Evolutionary conservation across 1,140 invertebrate genomes (phyloP).

Genomic region (Gonioctena quinquepunctata): DNA sequence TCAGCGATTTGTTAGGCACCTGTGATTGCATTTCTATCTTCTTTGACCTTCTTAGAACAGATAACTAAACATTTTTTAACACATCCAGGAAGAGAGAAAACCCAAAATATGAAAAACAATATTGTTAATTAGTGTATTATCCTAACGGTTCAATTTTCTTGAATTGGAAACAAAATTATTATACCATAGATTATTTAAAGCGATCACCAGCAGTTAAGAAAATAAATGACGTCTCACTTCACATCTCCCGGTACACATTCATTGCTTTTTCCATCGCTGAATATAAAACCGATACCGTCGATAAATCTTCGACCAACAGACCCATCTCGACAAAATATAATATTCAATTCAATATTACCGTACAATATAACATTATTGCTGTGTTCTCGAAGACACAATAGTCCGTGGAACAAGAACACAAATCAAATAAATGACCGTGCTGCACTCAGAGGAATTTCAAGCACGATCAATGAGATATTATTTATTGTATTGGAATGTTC

Average conservation of each 20-base stretch:
- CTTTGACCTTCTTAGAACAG: too few species aligned
- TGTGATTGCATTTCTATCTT: too few species aligned
- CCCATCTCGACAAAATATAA: slow-evolving; percentile 21
- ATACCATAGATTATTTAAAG: too few species aligned
- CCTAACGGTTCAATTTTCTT: too few species aligned
- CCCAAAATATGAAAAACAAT: too few species aligned
- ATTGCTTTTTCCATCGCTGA: not conserved
- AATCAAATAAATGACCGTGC: slow-evolving; percentile 42
- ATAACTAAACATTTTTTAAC: too few species aligned
- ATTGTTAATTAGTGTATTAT: too few species aligned
- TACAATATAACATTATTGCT: slow-evolving; percentile 39
- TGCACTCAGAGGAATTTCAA: slow-evolving; percentile 36
- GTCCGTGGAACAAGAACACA: slow-evolving; percentile 35
- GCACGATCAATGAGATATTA: slow-evolving; percentile 40
- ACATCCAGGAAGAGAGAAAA: too few species aligned
- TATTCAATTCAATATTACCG: slow-evolving; percentile 34
- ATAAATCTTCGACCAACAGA: slow-evolving; percentile 8
- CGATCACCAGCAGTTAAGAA: not conserved
- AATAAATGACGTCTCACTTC: not conserved
- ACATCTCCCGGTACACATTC: not conserved
- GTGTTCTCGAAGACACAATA: slow-evolving; percentile 38
- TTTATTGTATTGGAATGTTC: slow-evolving; percentile 41
- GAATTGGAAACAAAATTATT: too few species aligned
- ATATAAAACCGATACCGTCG: not conserved
- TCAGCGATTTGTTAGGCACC: too few species aligned